Base-by-base conservation (phyloP, 1,140 invertebrate species). In the Cotesia chilonis region DNA sequence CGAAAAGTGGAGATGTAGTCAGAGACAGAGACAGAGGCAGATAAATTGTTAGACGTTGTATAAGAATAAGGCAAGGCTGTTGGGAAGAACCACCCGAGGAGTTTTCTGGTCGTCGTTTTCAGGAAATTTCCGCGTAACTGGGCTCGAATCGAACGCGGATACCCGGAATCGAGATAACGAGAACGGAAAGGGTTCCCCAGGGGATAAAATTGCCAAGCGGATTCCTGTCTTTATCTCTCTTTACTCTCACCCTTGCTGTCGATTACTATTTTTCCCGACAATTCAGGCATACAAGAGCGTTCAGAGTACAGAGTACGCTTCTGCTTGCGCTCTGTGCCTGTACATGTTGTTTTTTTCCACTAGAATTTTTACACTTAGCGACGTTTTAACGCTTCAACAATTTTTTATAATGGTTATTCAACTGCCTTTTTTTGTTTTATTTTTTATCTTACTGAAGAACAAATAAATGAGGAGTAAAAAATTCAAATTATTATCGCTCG, bases 151-250 rank as follows among this genome's bases (percentile, higher is more conserved):
- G 67, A 57, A 55, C 37, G 57, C 68, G 36, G 38, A 67, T 68
- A 68, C 51, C 52, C 51, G 51, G 68, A 69, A 69, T 75, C 68
- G 71, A 78, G 78, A 76, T 79, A 76, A 75, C 74, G 65, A 73
- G 77, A 69, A 74, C 73, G 67, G 74, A 74, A 69, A 64, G 73
- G 68, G 57, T 52, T 73, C 59, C 52, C 68, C 66, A 68, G 70
- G 69, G 72, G 61, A 37, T 68, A 70, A 72, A 72, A 64, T 64
- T 69, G 68, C 54, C 55, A 20, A 37, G 64, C 64, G 55, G 55
- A 57, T 57, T 59, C 36, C 68, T 17, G 12, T 36, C 17, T 36
- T 60, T 72, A 52, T 59, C 54, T 14, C 54, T 54, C 41, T 63
- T 55, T 47, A 38, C 47, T 69, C 59, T 68, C 51, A 51, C 38